Conservation (phyloP, 2,113 vertebrate genomes). For the Phylloscopus trochiloides region DNA sequence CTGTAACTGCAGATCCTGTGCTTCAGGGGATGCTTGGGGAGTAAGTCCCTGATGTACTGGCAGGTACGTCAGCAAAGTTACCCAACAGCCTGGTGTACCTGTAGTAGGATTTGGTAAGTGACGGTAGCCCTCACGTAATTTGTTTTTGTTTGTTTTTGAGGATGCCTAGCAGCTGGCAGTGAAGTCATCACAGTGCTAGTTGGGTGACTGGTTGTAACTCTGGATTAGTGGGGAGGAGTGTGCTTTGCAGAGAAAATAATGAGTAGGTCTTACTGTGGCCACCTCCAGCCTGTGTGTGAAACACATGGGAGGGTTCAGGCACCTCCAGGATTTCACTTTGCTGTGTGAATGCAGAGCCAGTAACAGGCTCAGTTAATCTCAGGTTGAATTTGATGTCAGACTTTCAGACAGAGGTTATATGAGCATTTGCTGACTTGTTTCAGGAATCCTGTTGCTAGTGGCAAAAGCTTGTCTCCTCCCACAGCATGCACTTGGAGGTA, state of each 20-base stretch:
- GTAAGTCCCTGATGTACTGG: not conserved
- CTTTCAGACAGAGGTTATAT: not conserved
- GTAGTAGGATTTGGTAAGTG: not conserved
- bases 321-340: not conserved
- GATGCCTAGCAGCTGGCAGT: slow-evolving; percentile 14
- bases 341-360: not conserved
- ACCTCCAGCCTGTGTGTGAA: not conserved
- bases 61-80: not conserved
- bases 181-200: not conserved
- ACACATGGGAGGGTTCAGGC: not conserved
- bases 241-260: not conserved
- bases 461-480: not conserved
- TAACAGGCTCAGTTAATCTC: not conserved
- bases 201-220: not conserved
- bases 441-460: not conserved
- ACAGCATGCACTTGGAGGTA: not conserved
- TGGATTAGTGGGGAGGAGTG: not conserved
- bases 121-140: not conserved
- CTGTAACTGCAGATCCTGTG: not conserved
- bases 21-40: not conserved
- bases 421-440: not conserved
- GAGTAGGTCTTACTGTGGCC: not conserved
- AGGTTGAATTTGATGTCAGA: not conserved
- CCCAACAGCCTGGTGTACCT: not conserved
- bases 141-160: not conserved